Base-by-base conservation (phyloP, 2,797 vertebrate genomes). In the Peromyscus melanophrys region DNA sequence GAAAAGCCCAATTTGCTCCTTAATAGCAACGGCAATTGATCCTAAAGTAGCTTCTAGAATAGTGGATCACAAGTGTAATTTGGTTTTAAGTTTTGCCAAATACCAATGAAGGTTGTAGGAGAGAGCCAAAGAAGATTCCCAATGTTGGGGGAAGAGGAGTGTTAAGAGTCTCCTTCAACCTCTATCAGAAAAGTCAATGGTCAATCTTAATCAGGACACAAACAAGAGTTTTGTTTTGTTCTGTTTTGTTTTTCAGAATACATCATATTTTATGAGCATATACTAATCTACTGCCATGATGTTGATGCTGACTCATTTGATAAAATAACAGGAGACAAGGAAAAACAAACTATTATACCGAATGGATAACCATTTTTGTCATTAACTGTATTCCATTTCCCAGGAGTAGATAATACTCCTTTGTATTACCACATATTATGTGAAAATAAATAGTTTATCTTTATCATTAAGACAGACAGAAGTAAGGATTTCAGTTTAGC, bases 391-490 rank as follows among this genome's bases (percentile, higher is more conserved):
- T 59, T 81, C 65, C 73, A n/a, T 61, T 27, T 12, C 65, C 21
- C 21, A 59, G 12, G 16, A 69, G 4, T 89, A 43, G 8, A 34
- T 29, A 71, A 73, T 49, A 4, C 8, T 9, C 19, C 8, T 92
- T 94, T 95, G 59, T 2, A 87, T 90, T 90, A 75, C 2, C 55
- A 75, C 63, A 52, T 69, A 76, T 83, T 88, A 43, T 71, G 86
- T 95, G 84, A 55, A 81, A 96, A 85, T 29, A 23, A 76, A 63
- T 52, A 85, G 78, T 10, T 17, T 92, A 31, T 78, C 7, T 84
- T 67, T 95, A 78, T n/a, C 9, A 88, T 89, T 27, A 17, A 88
- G 46, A 94, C 2, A 77, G 0, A 0, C 65, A 12, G 7, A 57
- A 83, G 1, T 40, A 61, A 65, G 19, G 1, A 63, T 49, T 93